Evolutionary conservation across 2,113 vertebrate genomes (phyloP).

Genomic region (Rhabdomys dilectus): DNA sequence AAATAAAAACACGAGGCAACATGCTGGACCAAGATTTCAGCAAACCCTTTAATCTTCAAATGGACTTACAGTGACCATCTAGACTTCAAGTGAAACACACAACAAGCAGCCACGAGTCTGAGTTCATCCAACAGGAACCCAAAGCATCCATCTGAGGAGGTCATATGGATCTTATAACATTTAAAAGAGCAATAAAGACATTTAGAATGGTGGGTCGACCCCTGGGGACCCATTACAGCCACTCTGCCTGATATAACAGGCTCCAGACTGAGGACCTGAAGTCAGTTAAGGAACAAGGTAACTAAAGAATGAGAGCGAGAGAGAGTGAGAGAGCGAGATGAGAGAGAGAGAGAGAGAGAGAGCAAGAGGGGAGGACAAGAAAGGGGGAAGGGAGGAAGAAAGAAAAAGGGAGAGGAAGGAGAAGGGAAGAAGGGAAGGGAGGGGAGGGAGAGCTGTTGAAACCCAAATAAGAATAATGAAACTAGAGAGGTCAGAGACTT

Average conservation of each 20-base stretch:
- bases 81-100: neutral
- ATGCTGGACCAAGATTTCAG: slow-evolving; percentile 30
- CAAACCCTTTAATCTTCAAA: slow-evolving; percentile 55
- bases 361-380: neutral
- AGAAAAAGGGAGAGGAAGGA: neutral
- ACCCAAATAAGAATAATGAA: slow-evolving; percentile 23
- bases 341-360: neutral
- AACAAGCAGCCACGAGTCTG: neutral
- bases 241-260: neutral
- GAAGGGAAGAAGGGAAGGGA: neutral
- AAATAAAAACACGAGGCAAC: neutral
- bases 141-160: neutral
- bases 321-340: neutral
- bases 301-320: neutral
- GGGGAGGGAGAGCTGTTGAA: neutral
- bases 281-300: slow-evolving; percentile 25
- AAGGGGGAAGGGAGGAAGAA: too few species aligned
- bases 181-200: slow-evolving; percentile 43
- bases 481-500: neutral
- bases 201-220: neutral
- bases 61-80: slow-evolving; percentile 33
- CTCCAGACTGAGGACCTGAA: neutral
- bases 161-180: neutral
- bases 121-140: neutral
- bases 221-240: slow-evolving; percentile 21